These are phyloP conservation scores for Malachius bipustulatus DNA, from an alignment of 2,888 invertebrate species.

Conservation along the genomic window DNA sequence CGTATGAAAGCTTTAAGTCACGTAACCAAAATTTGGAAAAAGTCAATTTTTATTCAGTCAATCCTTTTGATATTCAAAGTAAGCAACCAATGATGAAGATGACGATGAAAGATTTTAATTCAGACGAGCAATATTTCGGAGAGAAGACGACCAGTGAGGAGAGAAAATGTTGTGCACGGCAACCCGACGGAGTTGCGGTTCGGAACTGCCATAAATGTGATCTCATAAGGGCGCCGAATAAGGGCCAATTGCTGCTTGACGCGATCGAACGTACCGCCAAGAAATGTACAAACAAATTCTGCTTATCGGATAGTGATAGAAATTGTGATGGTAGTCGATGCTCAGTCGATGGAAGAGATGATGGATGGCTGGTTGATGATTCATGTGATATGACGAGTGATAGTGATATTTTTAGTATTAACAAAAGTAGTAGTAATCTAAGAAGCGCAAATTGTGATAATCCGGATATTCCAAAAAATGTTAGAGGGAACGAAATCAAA, in stretches of 20 bases:
- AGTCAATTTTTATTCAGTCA: background rate
- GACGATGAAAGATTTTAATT: background rate
- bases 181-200: background rate
- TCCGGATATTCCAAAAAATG: slow-evolving; percentile 22
- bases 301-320: slow-evolving; percentile 13
- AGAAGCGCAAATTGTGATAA: slow-evolving; percentile 36
- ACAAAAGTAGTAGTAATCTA: slow-evolving; percentile 31
- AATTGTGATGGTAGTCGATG: slow-evolving; percentile 16
- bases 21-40: background rate
- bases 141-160: slow-evolving; percentile 35
- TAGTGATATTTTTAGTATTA: slow-evolving; percentile 37
- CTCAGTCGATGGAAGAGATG: slow-evolving; percentile 28
- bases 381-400: slow-evolving; percentile 32
- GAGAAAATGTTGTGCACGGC: background rate
- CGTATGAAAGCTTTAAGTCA: background rate
- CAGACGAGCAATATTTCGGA: slow-evolving; percentile 19
- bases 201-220: slow-evolving; percentile 29
- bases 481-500: slow-evolving; percentile 17
- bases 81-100: too few relatives aligned
- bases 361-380: too few relatives aligned
- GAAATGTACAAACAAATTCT: slow-evolving; percentile 20
- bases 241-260: slow-evolving; percentile 33
- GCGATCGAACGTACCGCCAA: slow-evolving; percentile 31
- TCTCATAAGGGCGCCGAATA: slow-evolving; percentile 29
- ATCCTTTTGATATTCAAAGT: background rate